These are phyloP conservation scores for Myzus persicae DNA, from an alignment of 1,140 invertebrate species.

Conservation along the genomic window DNA sequence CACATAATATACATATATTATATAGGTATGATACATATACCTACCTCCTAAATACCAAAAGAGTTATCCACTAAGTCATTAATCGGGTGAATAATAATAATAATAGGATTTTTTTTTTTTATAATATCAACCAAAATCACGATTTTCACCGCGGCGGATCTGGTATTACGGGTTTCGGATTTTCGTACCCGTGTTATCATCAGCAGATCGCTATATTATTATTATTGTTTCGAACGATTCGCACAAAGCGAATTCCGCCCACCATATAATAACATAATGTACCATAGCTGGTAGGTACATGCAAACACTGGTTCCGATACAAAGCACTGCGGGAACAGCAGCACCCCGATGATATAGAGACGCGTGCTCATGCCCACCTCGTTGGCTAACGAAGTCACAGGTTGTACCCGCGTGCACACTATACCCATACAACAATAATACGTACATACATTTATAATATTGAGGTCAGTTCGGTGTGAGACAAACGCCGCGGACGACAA, in stretches of 20 bases:
- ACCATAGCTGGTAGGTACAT: too few species aligned
- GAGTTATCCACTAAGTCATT: background rate
- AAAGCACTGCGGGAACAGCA: too few species aligned
- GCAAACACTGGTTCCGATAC: too few species aligned
- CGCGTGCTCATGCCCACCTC: background rate
- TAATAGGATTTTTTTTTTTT: background rate
- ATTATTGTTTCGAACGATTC: background rate
- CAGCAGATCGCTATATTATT: background rate
- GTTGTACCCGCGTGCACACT: background rate
- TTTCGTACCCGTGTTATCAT: background rate
- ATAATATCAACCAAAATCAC: background rate
- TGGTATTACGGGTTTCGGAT: conserved; percentile 30
- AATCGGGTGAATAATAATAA: background rate
- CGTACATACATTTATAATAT: background rate
- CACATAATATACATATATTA: too few species aligned
- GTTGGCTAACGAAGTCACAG: background rate
- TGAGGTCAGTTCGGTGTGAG: background rate
- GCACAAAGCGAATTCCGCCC: conserved; percentile 29
- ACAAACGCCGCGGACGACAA: background rate
- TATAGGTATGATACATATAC: background rate
- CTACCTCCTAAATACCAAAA: background rate
- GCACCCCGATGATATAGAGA: background rate
- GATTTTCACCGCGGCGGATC: conserved; percentile 28
- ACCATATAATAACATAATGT: background rate
- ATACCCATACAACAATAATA: background rate